Percentiles rank a stretch among this genome's conserved stretches.
Conservation (phyloP, 2,888 invertebrate species). For the Anagyrus pseudococci region DNA sequence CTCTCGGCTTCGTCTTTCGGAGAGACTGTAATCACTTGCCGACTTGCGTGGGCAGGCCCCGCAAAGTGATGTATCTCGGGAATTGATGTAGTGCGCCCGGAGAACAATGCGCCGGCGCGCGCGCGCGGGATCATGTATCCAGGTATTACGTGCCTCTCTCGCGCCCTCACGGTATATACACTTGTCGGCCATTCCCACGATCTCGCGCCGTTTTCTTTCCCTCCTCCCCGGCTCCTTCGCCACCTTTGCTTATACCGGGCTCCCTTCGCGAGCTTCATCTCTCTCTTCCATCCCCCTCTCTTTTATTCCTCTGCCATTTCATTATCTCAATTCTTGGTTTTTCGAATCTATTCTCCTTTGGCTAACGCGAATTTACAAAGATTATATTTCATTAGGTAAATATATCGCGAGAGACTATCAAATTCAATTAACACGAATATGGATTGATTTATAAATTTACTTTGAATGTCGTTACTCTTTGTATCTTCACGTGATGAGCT, state of each 20-base stretch:
- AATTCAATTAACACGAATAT: too few relatives aligned
- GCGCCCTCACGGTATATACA: constrained; percentile 4
- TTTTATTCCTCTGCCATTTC: not conserved
- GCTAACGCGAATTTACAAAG: not conserved
- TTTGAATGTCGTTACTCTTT: too few relatives aligned
- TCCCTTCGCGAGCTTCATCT: too few relatives aligned
- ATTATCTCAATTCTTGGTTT: constrained; percentile 15
- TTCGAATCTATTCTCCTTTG: constrained; percentile 8
- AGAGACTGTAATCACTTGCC: constrained; percentile 28
- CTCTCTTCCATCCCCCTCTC: not conserved
- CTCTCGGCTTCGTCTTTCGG: not conserved
- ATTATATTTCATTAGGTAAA: constrained; percentile 3
- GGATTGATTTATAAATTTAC: too few relatives aligned
- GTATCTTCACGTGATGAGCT: too few relatives aligned
- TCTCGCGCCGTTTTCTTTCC: constrained; percentile 8
- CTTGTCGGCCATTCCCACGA: constrained; percentile 31
- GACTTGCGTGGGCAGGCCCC: constrained; percentile 51
- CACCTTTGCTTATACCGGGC: too few relatives aligned
- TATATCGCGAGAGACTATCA: too few relatives aligned
- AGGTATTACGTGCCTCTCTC: constrained; percentile 14
- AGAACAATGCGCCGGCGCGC: constrained; percentile 50
- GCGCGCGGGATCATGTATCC: constrained; percentile 31
- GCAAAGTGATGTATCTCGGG: constrained; percentile 43
- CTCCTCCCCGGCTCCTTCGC: too few relatives aligned
- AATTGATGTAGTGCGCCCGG: constrained; percentile 55